phyloP scores from a whole-genome alignment of 2,888 invertebrate genomes.

The Drosophila hawaiiensis region DNA sequence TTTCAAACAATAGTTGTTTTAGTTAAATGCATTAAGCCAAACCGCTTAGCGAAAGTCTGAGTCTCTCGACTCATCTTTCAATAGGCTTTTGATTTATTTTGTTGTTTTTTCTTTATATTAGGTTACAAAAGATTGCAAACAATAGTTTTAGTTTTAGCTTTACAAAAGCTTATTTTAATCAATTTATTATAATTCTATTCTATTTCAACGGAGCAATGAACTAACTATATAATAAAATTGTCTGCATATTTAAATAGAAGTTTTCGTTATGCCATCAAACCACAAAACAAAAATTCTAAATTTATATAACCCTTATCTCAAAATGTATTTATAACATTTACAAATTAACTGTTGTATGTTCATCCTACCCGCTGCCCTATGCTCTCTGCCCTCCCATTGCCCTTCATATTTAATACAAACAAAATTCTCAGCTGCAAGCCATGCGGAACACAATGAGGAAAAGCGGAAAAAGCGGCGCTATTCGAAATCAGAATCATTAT shows the following conservation, averaged over 20 bases:
- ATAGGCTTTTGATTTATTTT: not conserved
- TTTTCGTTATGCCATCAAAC: constrained; percentile 38
- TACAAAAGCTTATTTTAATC: not conserved
- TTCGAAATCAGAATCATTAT: constrained; percentile 12
- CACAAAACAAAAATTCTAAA: constrained; percentile 3
- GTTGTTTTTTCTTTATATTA: no score
- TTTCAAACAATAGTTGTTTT: not conserved
- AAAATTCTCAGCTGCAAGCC: constrained; percentile 42
- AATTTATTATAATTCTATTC: not conserved
- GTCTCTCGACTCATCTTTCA: not conserved
- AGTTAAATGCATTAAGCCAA: not conserved
- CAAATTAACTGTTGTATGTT: constrained; percentile 3
- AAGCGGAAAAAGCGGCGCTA: not conserved
- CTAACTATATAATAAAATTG: constrained; percentile 1
- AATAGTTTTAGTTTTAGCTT: not conserved
- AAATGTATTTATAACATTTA: constrained; percentile 22
- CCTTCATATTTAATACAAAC: constrained; percentile 25
- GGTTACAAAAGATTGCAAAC: no score
- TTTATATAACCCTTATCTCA: constrained; percentile 25
- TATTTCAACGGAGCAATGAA: constrained; percentile 25
- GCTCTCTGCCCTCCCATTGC: not conserved
- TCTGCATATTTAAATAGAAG: constrained; percentile 9
- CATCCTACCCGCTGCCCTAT: not conserved
- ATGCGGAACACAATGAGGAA: constrained; percentile 44
- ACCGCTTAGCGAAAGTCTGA: not conserved